phyloP scores from a whole-genome alignment of 1,140 invertebrate species.

The Drosophila sturtevanti region DNA sequence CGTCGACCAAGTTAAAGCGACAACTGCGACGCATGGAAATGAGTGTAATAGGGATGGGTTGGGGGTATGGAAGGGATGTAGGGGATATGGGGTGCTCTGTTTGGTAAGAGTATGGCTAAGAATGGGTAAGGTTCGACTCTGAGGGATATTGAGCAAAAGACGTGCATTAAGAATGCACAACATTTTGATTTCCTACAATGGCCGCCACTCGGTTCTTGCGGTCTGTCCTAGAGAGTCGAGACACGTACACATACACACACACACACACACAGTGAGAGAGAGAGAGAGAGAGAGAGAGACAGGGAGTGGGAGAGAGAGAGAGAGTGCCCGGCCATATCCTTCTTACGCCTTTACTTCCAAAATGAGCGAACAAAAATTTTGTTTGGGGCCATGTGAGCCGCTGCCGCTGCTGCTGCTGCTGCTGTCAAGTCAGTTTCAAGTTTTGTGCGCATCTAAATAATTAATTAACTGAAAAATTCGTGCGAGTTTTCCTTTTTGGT shows the following conservation, averaged over 20 bases:
- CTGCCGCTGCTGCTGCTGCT: background rate
- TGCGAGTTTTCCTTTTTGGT: slow-evolving; percentile 34
- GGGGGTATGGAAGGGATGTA: background rate
- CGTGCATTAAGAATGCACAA: slow-evolving; percentile 66
- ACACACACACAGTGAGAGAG: background rate
- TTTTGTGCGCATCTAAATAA: slow-evolving; percentile 80
- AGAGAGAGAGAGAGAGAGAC: background rate
- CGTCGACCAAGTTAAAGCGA: slow-evolving; percentile 19
- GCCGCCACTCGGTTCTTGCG: slow-evolving; percentile 51
- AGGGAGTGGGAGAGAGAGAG: background rate
- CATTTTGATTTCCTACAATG: slow-evolving; percentile 73
- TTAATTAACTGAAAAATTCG: slow-evolving; percentile 77
- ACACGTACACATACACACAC: background rate
- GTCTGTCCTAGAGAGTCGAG: slow-evolving; percentile 26
- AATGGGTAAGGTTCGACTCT: too few relatives aligned
- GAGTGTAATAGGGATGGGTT: background rate
- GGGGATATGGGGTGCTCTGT: background rate
- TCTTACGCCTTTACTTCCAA: slow-evolving; percentile 13
- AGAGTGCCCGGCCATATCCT: background rate
- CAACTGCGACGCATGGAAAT: slow-evolving; percentile 2
- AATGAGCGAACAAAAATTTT: slow-evolving; percentile 2
- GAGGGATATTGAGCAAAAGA: slow-evolving; percentile 35
- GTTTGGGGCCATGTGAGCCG: background rate
- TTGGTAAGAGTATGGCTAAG: too few relatives aligned
- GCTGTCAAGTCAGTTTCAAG: slow-evolving; percentile 61